phyloP scores from a whole-genome alignment of 2,888 invertebrate species.

The Melieria picta region DNA sequence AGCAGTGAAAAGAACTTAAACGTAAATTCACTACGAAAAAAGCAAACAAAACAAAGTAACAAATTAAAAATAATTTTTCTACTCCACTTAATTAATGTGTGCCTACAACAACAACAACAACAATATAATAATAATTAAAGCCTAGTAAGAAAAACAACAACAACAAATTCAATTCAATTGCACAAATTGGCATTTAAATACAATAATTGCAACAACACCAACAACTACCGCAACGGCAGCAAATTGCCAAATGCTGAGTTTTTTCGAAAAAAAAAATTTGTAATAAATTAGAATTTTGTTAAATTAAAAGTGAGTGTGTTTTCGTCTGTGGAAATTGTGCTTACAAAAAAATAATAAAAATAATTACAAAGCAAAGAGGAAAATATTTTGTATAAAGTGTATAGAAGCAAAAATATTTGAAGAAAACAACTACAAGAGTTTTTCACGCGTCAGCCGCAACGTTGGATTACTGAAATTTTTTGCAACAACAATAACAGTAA shows the following conservation, averaged over 20 bases:
- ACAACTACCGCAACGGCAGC: background rate
- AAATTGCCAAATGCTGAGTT: conserved; percentile 5
- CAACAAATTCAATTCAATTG: background rate
- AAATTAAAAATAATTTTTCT: background rate
- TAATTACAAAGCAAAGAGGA: background rate
- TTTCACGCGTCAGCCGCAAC: no score
- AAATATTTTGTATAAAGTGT: background rate
- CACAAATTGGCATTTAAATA: background rate
- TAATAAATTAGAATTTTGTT: background rate
- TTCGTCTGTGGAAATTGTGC: background rate
- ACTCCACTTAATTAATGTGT: no score
- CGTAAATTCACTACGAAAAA: background rate
- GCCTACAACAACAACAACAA: conserved; percentile 4
- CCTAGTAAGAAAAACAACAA: background rate
- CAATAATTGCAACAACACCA: background rate
- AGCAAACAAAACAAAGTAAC: conserved; percentile 10
- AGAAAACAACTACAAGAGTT: no score
- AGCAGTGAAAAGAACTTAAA: conserved; percentile 13
- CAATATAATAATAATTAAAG: background rate
- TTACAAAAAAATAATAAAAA: background rate
- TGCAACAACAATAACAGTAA: no score
- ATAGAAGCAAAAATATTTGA: no score
- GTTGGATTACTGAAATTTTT: no score
- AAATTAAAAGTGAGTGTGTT: background rate
- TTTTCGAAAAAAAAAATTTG: background rate